These are phyloP conservation scores for Drosophila pruinosa DNA, from an alignment of 1,140 invertebrate genomes.

Conservation along the genomic window DNA sequence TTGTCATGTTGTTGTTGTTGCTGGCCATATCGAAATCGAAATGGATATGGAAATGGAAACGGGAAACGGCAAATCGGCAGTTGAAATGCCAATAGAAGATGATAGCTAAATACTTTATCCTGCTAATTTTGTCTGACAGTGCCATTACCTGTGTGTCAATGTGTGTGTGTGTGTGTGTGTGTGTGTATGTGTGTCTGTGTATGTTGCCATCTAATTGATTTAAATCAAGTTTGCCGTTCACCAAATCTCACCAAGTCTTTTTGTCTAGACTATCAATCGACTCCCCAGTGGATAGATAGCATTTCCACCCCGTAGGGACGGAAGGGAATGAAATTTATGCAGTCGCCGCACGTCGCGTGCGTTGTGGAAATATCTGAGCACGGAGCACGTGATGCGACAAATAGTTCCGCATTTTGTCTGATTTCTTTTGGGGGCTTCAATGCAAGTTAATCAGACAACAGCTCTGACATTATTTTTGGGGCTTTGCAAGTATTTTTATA, in stretches of 20 bases:
- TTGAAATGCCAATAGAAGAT: conserved; percentile 32
- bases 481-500: conserved; percentile 39
- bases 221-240: conserved; percentile 73
- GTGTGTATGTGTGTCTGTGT: neutral
- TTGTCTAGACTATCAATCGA: conserved; percentile 77
- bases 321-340: conserved; percentile 56
- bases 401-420: conserved; percentile 71
- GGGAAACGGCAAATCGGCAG: conserved; percentile 9
- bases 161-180: neutral
- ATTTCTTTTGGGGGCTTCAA: conserved; percentile 11
- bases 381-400: conserved; percentile 77
- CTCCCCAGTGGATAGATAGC: conserved; percentile 4
- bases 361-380: conserved; percentile 70
- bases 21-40: conserved; percentile 23
- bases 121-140: conserved; percentile 72
- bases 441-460: conserved; percentile 68
- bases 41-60: conserved; percentile 19
- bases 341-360: conserved; percentile 55
- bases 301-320: neutral
- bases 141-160: conserved; percentile 38
- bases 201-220: conserved; percentile 65
- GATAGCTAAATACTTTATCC: conserved; percentile 69
- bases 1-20: conserved; percentile 41
- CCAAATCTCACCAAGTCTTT: conserved; percentile 39
- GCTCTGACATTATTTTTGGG: conserved; percentile 38